Percentiles rank a stretch among this genome's conserved stretches.
Conservation (phyloP, 2,797 vertebrate genomes). For the Thripadectes ignobilis region DNA sequence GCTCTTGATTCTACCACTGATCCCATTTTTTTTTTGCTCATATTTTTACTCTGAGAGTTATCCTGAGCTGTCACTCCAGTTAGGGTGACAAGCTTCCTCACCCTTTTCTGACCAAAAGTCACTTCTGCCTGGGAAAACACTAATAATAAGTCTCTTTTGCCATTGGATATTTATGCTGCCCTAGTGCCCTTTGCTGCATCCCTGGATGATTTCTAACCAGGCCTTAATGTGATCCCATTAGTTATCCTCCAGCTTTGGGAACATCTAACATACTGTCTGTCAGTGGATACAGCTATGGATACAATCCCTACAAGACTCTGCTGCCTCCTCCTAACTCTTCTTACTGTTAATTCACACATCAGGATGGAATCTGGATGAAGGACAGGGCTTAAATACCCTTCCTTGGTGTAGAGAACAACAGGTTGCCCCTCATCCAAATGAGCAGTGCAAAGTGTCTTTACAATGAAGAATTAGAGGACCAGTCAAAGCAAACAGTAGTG, state of each 20-base stretch:
- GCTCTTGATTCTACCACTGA: background rate
- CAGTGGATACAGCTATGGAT: background rate
- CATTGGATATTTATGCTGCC: constrained; percentile 35
- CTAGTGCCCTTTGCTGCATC: background rate
- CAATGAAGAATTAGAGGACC: background rate
- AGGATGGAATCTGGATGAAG: background rate
- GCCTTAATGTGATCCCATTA: constrained; percentile 50
- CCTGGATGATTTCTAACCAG: constrained; percentile 47
- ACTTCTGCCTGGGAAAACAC: constrained; percentile 2
- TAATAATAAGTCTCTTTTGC: constrained; percentile 16
- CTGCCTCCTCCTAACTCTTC: background rate
- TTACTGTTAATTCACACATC: background rate
- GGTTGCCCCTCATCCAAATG: background rate
- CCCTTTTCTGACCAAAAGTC: background rate
- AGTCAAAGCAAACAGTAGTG: background rate
- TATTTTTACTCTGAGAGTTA: background rate
- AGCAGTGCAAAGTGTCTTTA: background rate
- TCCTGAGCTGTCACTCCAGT: background rate
- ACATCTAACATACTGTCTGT: background rate
- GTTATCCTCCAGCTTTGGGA: constrained; percentile 33
- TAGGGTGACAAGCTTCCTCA: background rate
- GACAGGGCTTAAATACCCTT: background rate
- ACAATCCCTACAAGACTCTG: background rate
- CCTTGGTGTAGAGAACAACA: background rate
- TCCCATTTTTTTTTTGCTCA: background rate